Evolutionary conservation across 2,797 vertebrate species (phyloP).

Genomic region (Mus spretus): DNA sequence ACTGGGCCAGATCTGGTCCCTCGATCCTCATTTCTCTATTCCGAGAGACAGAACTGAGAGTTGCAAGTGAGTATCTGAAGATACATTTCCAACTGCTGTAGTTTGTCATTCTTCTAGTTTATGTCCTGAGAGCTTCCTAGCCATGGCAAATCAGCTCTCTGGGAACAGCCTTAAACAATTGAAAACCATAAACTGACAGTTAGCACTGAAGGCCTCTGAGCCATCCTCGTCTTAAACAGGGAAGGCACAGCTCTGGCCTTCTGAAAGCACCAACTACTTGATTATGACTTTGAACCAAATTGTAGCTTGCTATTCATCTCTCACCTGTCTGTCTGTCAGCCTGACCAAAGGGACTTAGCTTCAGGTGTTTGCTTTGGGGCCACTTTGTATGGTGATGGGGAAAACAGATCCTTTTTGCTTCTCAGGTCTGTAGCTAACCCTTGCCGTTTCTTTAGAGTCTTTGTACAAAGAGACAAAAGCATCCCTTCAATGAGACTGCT

Average conservation of each 20-base stretch:
- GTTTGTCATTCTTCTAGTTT: constrained; percentile 82
- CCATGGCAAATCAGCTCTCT: constrained; percentile 73
- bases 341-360: constrained; percentile 5
- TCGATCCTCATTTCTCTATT: constrained; percentile 77
- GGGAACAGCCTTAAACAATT: constrained; percentile 74
- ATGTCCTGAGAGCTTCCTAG: constrained; percentile 80
- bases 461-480: background rate
- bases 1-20: constrained; percentile 77
- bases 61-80: constrained; percentile 81
- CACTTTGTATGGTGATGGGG: background rate
- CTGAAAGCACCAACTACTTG: constrained; percentile 60
- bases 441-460: constrained; percentile 57
- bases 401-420: background rate
- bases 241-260: constrained; percentile 54
- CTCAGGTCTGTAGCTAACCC: background rate
- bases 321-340: background rate
- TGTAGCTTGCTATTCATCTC: background rate
- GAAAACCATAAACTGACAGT: constrained; percentile 64
- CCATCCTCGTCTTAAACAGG: constrained; percentile 48
- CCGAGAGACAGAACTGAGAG: constrained; percentile 79
- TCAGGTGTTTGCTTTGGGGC: background rate
- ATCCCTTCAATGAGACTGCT: background rate
- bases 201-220: constrained; percentile 36
- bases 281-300: constrained; percentile 69
- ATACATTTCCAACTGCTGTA: constrained; percentile 78